Evolutionary conservation across 2,797 vertebrate species (phyloP), one percentile per base, ranked within the genome.

Genomic region (Peromyscus aztecus): DNA sequence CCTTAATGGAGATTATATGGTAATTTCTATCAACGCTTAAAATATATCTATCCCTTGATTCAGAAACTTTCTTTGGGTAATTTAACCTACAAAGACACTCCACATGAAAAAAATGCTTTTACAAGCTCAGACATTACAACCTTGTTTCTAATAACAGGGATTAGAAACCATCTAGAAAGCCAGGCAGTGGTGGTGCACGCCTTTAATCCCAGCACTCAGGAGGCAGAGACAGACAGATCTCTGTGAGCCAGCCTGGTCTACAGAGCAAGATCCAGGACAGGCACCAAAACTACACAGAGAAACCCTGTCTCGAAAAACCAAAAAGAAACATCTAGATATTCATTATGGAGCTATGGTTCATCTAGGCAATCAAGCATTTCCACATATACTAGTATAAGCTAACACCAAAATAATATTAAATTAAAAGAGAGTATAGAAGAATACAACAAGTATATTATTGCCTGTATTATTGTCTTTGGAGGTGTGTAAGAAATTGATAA

Each of bases 401-500:
- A 92, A 71, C 49, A 83, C 55, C 55, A 90, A 97, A 95, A 55
- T 76, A 91, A 91, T 65, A 8, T 75, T 96, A 95, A 94, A 96
- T 93, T 23, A 57, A 86, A 89, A 80, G 21, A 1, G 10, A 86
- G 14, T 76, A 8, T 86, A 65, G 55, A 65, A 71, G n/a, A 87
- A 52, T n/a, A 29, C 78, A 88, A 87, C 80, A 87, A 43, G 13
- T 73, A 43, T 69, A 31, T 43, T 61, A 87, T 40, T 95, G 12
- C 43, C 85, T 86, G 9, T 59, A 78, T 52, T 73, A 52, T 65
- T 82, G 87, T 61, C 76, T 91, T 89, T 90, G 80, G 37, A 69
- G 4, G 46, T 96, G 87, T 89, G 76, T 52, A 73, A 61, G 14
- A 88, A 73, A n/a, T 55, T 57, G 43, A 49, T 52, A 73, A 19